Conservation (phyloP, 2,113 vertebrate genomes). For the Struthidea cinerea region DNA sequence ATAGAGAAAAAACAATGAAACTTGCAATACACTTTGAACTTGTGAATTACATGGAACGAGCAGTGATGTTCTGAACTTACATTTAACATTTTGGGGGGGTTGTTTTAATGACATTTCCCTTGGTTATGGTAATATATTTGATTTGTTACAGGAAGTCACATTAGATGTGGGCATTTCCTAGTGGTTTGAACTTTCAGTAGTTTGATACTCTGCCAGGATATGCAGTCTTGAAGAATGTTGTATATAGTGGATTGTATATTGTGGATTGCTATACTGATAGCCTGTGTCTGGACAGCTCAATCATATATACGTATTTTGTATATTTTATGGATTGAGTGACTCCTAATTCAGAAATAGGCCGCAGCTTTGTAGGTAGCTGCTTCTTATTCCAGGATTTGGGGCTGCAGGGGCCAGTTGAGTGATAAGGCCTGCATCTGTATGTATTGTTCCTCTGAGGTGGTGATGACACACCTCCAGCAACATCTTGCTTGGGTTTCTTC, state of each 20-base stretch:
- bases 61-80: neutral
- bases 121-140: neutral
- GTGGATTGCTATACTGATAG: neutral
- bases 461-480: neutral
- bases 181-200: neutral
- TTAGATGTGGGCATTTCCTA: neutral
- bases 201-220: neutral
- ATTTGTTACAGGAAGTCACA: neutral
- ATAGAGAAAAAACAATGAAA: neutral
- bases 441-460: neutral
- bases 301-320: rapidly evolving
- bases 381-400: neutral
- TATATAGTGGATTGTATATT: no score
- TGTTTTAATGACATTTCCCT: neutral
- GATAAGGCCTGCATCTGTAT: neutral
- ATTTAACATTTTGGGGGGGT: neutral
- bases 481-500: neutral
- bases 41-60: neutral
- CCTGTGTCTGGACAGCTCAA: neutral
- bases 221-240: neutral
- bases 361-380: neutral
- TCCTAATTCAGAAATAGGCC: neutral
- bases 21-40: neutral
- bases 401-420: neutral
- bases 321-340: neutral